Evolutionary conservation across 1,140 invertebrate genomes (phyloP).

Genomic region (Euglossa dilemma): DNA sequence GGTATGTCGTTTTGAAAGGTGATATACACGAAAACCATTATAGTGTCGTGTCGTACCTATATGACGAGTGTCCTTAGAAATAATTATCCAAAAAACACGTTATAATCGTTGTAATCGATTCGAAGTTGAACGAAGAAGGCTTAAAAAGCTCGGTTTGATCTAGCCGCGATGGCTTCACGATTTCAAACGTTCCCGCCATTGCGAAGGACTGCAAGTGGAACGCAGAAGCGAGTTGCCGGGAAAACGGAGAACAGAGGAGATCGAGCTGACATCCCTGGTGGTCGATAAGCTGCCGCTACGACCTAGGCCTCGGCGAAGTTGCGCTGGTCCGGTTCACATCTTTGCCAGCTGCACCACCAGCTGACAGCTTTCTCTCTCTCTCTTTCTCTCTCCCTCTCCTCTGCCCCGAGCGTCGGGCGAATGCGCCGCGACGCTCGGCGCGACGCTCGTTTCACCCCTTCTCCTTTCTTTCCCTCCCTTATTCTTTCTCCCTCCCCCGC

Average conservation of each 20-base stretch:
- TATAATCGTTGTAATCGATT: too few relatives aligned
- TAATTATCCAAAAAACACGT: too few relatives aligned
- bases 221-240: not conserved
- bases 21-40: too few relatives aligned
- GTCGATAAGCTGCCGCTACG: slow-evolving; percentile 49
- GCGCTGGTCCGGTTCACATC: slow-evolving; percentile 20
- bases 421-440: not conserved
- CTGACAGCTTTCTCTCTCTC: slow-evolving; percentile 37
- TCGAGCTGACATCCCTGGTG: not conserved
- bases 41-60: too few relatives aligned
- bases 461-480: not conserved
- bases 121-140: too few relatives aligned
- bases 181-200: not conserved
- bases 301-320: slow-evolving; percentile 51
- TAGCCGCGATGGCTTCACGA: too few relatives aligned
- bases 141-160: too few relatives aligned
- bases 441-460: slow-evolving; percentile 23
- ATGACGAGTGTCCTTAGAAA: too few relatives aligned
- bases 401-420: not conserved
- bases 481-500: not conserved
- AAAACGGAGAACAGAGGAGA: not conserved
- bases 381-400: not conserved
- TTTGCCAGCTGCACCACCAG: slow-evolving; percentile 28
- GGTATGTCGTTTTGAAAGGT: too few relatives aligned
- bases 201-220: too few relatives aligned